Evolutionary conservation across 2,797 vertebrate species (phyloP), one percentile per base, ranked within the genome.

Genomic region (Molossus alvarezi): DNA sequence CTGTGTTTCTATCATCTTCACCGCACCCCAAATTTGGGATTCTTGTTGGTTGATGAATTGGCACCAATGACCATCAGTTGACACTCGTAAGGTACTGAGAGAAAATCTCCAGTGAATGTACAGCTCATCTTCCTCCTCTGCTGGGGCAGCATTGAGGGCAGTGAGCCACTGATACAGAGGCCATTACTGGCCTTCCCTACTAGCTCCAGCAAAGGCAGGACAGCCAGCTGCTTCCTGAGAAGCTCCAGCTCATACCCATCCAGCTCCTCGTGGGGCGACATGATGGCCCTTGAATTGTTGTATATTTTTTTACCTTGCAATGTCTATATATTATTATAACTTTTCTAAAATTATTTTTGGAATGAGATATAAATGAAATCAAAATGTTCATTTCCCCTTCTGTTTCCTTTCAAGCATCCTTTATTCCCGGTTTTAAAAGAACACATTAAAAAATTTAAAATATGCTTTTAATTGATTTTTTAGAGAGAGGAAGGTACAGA

Each of bases 61-160:
- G n/a, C 12, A 20, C 53, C 51, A 23, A n/a, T 2, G 15, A n/a
- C 76, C 21, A n/a, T 13, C 4, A 11, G n/a, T 79, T 79, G 53
- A 79, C n/a, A 57, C 3, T 98, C 96, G 20, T 90, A 0, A 99
- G 88, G 45, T 99, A 98, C 0, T 79, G 86, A 14, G 51, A 6
- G 18, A 99, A 97, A 0, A 99, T 97, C 20, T 98, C 97, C 92
- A 97, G 95, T 0, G 99, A 99, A 62, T 99, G 98, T 98, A 98
- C 85, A 99, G 10, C 2, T 75, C 97, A 6, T 98, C 89, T 85
- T 45, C 93, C 87, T 53, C 51, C 0, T 98, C 97, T 0, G 76
- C 93, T 13, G 96, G 84, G 95, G 93, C 3, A 80, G n/a, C 0
- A 99, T 98, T 0, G 97, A 97, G 0, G 99, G 99, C 10, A 99